Base-by-base conservation (phyloP, 35 echinoderm and acorn worm species). In the Anneissia japonica region DNA sequence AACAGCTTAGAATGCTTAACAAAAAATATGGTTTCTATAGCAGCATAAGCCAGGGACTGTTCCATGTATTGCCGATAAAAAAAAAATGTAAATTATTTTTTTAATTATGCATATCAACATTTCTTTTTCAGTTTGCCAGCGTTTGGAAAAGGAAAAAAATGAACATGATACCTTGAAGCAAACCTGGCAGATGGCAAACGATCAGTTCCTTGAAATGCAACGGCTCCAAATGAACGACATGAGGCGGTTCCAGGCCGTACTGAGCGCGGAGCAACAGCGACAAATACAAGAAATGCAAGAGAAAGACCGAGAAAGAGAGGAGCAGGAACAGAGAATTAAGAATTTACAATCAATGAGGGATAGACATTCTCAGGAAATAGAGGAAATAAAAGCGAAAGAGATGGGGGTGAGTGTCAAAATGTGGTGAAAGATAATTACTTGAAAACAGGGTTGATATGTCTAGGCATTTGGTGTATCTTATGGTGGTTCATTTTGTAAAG, bases 111-210 rank as follows among this genome's bases (percentile, higher is more conserved):
- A n/a, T n/a, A n/a, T n/a, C n/a, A n/a, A n/a, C n/a, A n/a, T n/a
- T 38, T 34, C 30, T 16, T n/a, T 34, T 30, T 28, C 43, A 97
- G 94, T 97, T 33, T 97, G 94, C 72, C 73, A 46, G 75, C 39
- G 90, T 35, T 86, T 97, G 11, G 95, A 97, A 51, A 82, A 90
- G 39, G 95, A 99, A 75, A 99, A 94, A 38, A 83, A 84, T 56
- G 89, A 91, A 37, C 89, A 94, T 79, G 56, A 75, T 46, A 56
- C 90, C 31, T 81, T 99, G 39, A 91, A 88, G 87, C 86, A 93
- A 32, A 99, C 96, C 3, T 99, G 96, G 96, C 89, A 99, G 51
- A 99, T 99, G 96, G 96, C 96, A 39, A 99, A 99, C 64, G 90
- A 99, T 74, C 96, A 99, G 80, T 99, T 99, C 88, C 80, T 94